Evolutionary conservation across 2,888 invertebrate species (phyloP).

Genomic region (Drosophila pseudotalamancana): DNA sequence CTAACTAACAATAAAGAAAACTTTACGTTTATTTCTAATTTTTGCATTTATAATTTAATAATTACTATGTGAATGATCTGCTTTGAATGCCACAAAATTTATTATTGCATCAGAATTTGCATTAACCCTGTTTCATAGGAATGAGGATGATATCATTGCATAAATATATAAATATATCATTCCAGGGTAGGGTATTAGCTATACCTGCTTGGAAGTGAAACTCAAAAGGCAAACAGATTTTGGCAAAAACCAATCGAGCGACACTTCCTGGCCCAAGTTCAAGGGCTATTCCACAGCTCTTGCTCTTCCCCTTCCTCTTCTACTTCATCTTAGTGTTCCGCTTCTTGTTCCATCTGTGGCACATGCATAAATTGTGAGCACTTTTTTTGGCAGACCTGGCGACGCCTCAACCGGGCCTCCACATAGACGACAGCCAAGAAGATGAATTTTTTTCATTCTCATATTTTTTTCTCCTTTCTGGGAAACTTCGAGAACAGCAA

Average conservation of each 20-base stretch:
- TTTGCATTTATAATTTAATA: no score
- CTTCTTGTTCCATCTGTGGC: slow-evolving; percentile 39
- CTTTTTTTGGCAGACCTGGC: slow-evolving; percentile 62
- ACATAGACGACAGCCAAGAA: slow-evolving; percentile 37
- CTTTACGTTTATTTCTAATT: no score
- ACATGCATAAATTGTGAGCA: slow-evolving; percentile 54
- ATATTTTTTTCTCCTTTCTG: slow-evolving; percentile 27
- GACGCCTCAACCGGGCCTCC: slow-evolving; percentile 49
- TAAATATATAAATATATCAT: slow-evolving; percentile 8
- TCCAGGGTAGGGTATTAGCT: slow-evolving; percentile 1
- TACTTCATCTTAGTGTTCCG: no score
- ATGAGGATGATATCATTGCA: slow-evolving; percentile 24
- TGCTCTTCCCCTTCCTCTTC: slow-evolving; percentile 5
- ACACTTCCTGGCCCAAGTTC: slow-evolving; percentile 70
- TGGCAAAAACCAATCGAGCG: slow-evolving; percentile 54
- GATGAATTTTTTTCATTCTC: slow-evolving; percentile 33
- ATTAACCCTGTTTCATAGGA: slow-evolving; percentile 2
- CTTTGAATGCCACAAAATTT: slow-evolving; percentile 14
- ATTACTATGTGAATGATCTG: no score
- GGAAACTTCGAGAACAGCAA: slow-evolving; percentile 50
- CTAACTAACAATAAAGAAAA: no score
- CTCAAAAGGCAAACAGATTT: slow-evolving; percentile 3
- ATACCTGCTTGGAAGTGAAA: background rate
- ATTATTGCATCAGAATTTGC: slow-evolving; percentile 13
- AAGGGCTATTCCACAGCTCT: slow-evolving; percentile 52